Percentiles rank a stretch among this genome's conserved stretches.
These are phyloP conservation scores for Myotis daubentonii DNA, from an alignment of 2,797 vertebrate genomes.

Conservation along the genomic window DNA sequence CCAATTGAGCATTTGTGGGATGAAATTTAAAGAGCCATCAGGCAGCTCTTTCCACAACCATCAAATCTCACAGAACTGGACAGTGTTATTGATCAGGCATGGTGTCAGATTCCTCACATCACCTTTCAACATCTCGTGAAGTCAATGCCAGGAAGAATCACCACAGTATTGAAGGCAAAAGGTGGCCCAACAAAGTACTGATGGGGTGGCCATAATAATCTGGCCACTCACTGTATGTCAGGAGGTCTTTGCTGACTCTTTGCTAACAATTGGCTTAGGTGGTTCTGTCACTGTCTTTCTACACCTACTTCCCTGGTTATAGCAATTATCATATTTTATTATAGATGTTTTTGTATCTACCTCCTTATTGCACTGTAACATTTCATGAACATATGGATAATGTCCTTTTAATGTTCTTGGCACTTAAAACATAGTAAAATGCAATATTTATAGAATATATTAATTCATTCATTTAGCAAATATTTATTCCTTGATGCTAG, in stretches of 20 bases:
- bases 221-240: not conserved
- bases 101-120: no score
- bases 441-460: not conserved
- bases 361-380: not conserved
- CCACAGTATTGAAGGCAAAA: no score
- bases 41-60: no score
- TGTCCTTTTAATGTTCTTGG: not conserved
- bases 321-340: not conserved
- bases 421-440: not conserved
- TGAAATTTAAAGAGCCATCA: no score
- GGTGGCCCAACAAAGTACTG: no score
- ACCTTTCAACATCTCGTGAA: no score
- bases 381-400: not conserved
- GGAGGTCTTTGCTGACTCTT: not conserved
- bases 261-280: not conserved
- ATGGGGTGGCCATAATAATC: no score
- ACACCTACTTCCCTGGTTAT: not conserved
- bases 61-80: no score
- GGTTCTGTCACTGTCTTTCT: not conserved
- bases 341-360: not conserved
- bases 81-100: no score
- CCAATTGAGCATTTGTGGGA: no score
- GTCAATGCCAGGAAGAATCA: no score
- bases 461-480: slow-evolving; percentile 6
- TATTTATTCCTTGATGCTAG: not conserved